Conservation (phyloP, 2,888 invertebrate genomes). For the Pandemis cinnamomeana region DNA sequence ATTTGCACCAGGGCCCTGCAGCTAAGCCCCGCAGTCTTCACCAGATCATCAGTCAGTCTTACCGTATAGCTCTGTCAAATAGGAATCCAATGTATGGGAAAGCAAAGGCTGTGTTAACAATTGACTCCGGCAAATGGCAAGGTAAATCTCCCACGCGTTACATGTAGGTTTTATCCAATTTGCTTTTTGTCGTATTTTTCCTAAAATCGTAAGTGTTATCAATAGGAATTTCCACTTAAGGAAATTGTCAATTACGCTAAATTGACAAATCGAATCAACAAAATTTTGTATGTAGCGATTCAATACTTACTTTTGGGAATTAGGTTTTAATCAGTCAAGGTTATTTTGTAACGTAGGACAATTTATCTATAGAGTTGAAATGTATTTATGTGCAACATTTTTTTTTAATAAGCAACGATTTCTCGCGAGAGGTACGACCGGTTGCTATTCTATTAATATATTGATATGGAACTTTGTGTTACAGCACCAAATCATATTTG, state of each 20-base stretch:
- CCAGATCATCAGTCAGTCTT: too few species aligned
- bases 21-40: too few species aligned
- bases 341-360: not conserved
- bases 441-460: too few species aligned
- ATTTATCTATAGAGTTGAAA: too few species aligned
- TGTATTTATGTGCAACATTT: too few species aligned
- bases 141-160: not conserved
- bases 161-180: not conserved
- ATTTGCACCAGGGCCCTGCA: too few species aligned
- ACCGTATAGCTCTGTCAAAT: too few species aligned
- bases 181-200: not conserved
- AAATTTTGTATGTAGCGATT: not conserved
- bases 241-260: slow-evolving; percentile 21
- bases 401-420: too few species aligned
- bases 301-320: not conserved
- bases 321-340: not conserved
- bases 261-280: slow-evolving; percentile 32
- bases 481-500: too few species aligned
- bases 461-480: too few species aligned
- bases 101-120: not conserved
- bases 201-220: not conserved
- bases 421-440: too few species aligned
- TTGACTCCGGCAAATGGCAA: not conserved
- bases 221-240: not conserved
- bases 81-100: too few species aligned